Percentiles rank a stretch among this genome's conserved stretches.
Evolutionary conservation across 2,888 invertebrate genomes (phyloP).

Genomic region (Poecilus cupreus): DNA sequence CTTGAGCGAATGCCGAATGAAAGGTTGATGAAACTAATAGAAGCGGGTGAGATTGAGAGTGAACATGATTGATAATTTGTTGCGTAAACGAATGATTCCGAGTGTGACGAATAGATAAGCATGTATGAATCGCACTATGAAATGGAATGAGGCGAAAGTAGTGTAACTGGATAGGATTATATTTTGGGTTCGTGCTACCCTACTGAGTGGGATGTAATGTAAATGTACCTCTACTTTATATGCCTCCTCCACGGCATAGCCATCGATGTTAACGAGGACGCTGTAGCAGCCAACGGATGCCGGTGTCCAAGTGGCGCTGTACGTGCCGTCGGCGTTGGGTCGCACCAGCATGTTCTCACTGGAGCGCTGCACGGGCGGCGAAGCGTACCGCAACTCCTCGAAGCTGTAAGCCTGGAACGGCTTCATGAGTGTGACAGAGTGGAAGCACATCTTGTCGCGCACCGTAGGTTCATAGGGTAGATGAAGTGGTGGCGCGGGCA

Average conservation of each 20-base stretch:
- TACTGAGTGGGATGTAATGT: too few relatives aligned
- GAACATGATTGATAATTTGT: too few relatives aligned
- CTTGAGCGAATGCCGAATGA: too few relatives aligned
- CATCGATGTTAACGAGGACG: conserved; percentile 84
- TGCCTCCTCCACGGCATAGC: conserved; percentile 84
- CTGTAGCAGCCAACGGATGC: conserved; percentile 92
- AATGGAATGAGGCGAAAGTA: too few relatives aligned
- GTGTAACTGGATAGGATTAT: too few relatives aligned
- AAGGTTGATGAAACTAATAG: too few relatives aligned
- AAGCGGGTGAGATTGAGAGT: too few relatives aligned
- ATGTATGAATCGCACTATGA: too few relatives aligned
- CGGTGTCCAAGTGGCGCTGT: conserved; percentile 93
- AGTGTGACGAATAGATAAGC: too few relatives aligned
- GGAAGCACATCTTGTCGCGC: conserved; percentile 93
- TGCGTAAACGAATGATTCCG: too few relatives aligned
- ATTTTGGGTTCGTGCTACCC: too few relatives aligned
- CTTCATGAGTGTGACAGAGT: conserved; percentile 97
- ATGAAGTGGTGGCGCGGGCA: conserved; percentile 80
- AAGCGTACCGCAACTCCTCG: conserved; percentile 89
- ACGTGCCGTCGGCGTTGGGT: conserved; percentile 86
- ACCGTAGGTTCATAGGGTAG: conserved; percentile 89
- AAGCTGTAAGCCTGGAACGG: conserved; percentile 94
- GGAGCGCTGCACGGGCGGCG: conserved; percentile 81
- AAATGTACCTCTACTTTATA: conserved; percentile 87
- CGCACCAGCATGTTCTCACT: conserved; percentile 88